phyloP scores from a whole-genome alignment of 2,797 vertebrate species.

The Sebastes paucispinis region DNA sequence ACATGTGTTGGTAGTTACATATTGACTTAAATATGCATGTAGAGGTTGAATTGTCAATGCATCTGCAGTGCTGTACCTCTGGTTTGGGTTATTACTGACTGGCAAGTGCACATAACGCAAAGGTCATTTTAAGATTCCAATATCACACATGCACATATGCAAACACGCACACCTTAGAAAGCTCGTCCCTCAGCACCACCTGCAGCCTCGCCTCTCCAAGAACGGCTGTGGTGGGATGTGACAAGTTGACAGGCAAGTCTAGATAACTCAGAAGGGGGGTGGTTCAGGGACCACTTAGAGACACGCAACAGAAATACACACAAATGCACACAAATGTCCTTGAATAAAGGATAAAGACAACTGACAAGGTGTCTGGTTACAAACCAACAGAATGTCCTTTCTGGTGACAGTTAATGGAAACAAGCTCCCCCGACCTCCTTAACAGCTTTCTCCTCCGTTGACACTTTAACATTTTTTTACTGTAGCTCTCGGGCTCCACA shows the following conservation, averaged over 20 bases:
- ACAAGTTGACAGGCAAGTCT: slow-evolving; percentile 42
- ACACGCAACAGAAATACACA: slow-evolving; percentile 12
- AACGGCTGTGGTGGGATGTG: slow-evolving; percentile 21
- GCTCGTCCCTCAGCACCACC: background rate
- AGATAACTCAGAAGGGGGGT: slow-evolving; percentile 5
- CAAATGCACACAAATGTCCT: slow-evolving; percentile 14
- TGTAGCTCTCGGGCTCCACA: background rate
- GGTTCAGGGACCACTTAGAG: background rate
- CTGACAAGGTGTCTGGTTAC: slow-evolving; percentile 34
- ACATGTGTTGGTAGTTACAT: background rate
- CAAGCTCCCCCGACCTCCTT: background rate
- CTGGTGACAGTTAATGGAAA: slow-evolving; percentile 17
- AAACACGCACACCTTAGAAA: background rate
- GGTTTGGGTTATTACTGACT: background rate
- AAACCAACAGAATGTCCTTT: slow-evolving; percentile 11
- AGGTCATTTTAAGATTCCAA: background rate
- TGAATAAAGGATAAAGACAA: slow-evolving; percentile 43
- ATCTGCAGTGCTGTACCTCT: background rate
- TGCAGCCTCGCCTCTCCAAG: slow-evolving; percentile 1
- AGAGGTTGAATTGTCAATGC: background rate
- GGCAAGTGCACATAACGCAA: background rate
- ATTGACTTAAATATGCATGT: background rate
- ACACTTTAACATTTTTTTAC: background rate
- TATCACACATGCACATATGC: background rate
- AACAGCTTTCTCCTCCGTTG: background rate